Evolutionary conservation across 2,888 invertebrate species (phyloP).

Genomic region (Acleris laterana): DNA sequence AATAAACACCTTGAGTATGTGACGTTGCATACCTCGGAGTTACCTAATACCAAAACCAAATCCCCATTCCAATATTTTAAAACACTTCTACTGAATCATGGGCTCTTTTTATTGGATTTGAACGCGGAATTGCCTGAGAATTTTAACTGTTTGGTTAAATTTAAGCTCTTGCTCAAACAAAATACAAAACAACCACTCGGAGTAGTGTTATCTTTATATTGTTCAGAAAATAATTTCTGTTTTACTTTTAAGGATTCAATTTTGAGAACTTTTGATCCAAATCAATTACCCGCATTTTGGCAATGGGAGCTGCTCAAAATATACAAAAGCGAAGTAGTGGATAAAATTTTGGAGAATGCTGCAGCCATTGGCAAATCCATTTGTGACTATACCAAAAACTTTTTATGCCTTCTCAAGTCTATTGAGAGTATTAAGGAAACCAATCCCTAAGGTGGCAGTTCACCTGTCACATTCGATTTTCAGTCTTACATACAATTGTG

Average conservation of each 20-base stretch:
- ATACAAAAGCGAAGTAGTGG: conserved; percentile 25
- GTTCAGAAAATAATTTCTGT: conserved; percentile 55
- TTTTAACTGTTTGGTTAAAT: conserved; percentile 62
- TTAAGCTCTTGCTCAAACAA: conserved; percentile 65
- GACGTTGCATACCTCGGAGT: conserved; percentile 60
- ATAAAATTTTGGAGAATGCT: conserved; percentile 30
- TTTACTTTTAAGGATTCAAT: conserved; percentile 59
- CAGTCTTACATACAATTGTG: too few relatives aligned
- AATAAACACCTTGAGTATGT: conserved; percentile 45
- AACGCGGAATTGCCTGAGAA: conserved; percentile 41
- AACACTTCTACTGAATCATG: conserved; percentile 58
- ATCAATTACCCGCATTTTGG: conserved; percentile 65
- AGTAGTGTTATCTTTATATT: conserved; percentile 58
- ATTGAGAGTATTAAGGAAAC: conserved; percentile 24
- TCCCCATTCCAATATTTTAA: conserved; percentile 68
- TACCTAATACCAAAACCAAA: conserved; percentile 65
- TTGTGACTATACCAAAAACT: conserved; percentile 21
- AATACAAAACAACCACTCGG: conserved; percentile 53
- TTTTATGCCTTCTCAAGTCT: conserved; percentile 34
- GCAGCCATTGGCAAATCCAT: conserved; percentile 17
- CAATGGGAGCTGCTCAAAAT: conserved; percentile 60
- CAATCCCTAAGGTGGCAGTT: too few relatives aligned
- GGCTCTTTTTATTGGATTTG: conserved; percentile 55
- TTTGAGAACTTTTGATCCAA: conserved; percentile 53
- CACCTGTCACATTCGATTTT: too few relatives aligned